phyloP scores from a whole-genome alignment of 2,113 vertebrate genomes.

The Gymnorhina tibicen region DNA sequence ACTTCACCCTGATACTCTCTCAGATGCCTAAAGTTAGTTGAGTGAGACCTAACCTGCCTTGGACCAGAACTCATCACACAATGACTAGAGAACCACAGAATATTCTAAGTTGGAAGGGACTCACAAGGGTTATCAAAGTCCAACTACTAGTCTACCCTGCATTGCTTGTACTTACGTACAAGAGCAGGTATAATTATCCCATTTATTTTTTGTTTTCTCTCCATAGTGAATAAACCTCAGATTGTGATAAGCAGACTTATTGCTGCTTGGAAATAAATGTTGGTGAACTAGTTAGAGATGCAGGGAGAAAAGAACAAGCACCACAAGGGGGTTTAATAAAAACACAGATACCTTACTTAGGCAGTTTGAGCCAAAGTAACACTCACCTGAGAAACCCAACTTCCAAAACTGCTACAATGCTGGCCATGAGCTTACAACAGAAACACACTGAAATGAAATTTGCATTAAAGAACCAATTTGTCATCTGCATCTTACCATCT shows the following conservation, averaged over 20 bases:
- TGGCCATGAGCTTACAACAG: neutral
- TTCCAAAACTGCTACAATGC: neutral
- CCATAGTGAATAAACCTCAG: neutral
- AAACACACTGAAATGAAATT: neutral
- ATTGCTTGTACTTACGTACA: neutral
- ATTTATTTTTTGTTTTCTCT: neutral
- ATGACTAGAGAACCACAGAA: neutral
- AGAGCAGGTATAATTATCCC: neutral
- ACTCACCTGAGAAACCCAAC: neutral
- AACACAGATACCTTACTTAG: neutral
- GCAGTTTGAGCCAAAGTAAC: accelerated
- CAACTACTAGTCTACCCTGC: neutral
- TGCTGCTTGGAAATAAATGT: neutral
- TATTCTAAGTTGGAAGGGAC: neutral
- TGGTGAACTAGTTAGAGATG: neutral
- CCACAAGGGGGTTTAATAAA: neutral
- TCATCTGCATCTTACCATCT: neutral
- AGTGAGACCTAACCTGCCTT: neutral
- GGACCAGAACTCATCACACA: neutral
- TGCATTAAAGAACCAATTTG: neutral
- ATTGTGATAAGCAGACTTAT: neutral
- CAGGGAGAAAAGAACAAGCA: neutral
- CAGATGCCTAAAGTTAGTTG: neutral
- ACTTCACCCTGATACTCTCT: neutral
- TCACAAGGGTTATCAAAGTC: neutral